Percentiles rank a stretch among this genome's conserved stretches.
phyloP scores from a whole-genome alignment of 2,888 invertebrate genomes.

The Drosophila crucigera region DNA sequence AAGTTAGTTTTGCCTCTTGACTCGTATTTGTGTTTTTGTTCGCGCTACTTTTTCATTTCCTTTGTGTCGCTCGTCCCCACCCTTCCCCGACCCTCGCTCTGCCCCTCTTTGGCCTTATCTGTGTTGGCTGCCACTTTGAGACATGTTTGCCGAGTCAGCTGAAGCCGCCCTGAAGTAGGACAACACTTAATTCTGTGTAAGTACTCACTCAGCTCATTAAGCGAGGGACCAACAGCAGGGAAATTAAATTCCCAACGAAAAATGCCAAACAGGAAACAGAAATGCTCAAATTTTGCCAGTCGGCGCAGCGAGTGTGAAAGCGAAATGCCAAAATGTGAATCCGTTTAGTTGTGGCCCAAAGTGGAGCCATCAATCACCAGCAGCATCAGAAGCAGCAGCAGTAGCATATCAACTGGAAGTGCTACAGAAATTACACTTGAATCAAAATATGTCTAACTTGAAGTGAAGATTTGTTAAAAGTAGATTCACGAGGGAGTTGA shows the following conservation, averaged over 20 bases:
- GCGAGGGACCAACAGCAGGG: constrained; percentile 49
- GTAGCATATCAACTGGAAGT: constrained; percentile 26
- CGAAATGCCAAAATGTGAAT: constrained; percentile 47
- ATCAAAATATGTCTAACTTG: background rate
- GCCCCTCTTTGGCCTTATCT: constrained; percentile 21
- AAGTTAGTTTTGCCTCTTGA: constrained; percentile 30
- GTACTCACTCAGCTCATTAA: constrained; percentile 82
- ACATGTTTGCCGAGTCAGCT: constrained; percentile 75
- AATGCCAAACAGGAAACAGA: constrained; percentile 15
- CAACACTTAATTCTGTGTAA: constrained; percentile 82
- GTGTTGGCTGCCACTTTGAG: constrained; percentile 51
- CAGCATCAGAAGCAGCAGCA: constrained; percentile 5
- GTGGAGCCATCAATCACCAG: constrained; percentile 70
- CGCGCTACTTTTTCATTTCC: constrained; percentile 76
- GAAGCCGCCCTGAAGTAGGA: constrained; percentile 72
- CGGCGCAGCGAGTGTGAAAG: constrained; percentile 26
- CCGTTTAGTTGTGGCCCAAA: constrained; percentile 66
- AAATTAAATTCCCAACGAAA: constrained; percentile 52
- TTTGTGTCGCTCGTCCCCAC: constrained; percentile 56
- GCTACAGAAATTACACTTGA: constrained; percentile 3
- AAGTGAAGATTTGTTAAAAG: background rate
- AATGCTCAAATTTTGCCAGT: constrained; percentile 9
- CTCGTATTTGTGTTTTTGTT: constrained; percentile 70
- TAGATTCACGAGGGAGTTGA: too few relatives aligned
- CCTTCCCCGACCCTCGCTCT: background rate